Evolutionary conservation across 1,140 invertebrate genomes (phyloP).

Genomic region (Homarus americanus): DNA sequence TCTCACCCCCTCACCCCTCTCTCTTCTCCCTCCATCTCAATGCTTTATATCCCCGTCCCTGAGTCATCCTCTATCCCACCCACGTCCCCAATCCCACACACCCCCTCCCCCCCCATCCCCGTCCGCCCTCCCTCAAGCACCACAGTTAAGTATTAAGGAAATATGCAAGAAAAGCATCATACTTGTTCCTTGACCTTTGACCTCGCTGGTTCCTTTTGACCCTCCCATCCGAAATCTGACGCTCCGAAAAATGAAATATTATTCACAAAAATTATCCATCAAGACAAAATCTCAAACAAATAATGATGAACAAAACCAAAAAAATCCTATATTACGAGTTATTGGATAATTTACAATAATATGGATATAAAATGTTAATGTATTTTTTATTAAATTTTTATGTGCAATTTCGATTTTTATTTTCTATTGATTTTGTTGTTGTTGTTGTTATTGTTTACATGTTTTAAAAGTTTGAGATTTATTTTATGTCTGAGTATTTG

Average conservation of each 20-base stretch:
- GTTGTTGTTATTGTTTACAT: too few species aligned
- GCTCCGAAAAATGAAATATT: slow-evolving; percentile 12
- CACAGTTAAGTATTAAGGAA: background rate
- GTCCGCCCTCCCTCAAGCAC: background rate
- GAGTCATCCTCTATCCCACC: background rate
- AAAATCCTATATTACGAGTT: too few species aligned
- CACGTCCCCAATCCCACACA: background rate
- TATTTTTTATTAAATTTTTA: too few species aligned
- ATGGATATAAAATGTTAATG: too few species aligned
- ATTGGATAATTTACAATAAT: too few species aligned
- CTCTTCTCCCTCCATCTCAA: background rate
- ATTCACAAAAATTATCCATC: too few species aligned
- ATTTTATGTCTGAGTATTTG: too few species aligned
- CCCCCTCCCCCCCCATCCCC: background rate
- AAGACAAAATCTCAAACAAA: too few species aligned
- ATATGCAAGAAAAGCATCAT: slow-evolving; percentile 20
- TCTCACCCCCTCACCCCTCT: background rate
- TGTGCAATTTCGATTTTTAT: too few species aligned
- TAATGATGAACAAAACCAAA: too few species aligned
- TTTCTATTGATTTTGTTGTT: too few species aligned
- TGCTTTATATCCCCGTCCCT: background rate
- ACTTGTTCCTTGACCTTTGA: slow-evolving; percentile 21
- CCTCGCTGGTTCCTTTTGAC: background rate
- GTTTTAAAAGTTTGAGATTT: too few species aligned
- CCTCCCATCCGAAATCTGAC: slow-evolving; percentile 3